These are phyloP conservation scores for Blomia tropicalis DNA, from an alignment of 2,888 invertebrate genomes.

Conservation along the genomic window DNA sequence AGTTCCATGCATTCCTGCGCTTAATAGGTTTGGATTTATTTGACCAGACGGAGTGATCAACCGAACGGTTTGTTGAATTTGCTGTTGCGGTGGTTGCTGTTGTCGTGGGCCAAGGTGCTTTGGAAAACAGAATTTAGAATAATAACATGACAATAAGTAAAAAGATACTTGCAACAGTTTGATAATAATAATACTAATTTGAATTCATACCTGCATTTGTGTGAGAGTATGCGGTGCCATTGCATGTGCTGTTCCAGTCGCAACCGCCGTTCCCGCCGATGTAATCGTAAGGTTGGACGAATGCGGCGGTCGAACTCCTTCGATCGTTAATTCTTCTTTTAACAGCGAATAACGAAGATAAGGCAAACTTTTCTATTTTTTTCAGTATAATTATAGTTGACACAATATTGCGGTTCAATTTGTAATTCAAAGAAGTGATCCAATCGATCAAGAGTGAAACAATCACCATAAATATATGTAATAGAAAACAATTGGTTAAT, in stretches of 20 bases:
- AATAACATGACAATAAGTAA: too few species aligned
- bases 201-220: slow-evolving; percentile 29
- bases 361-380: slow-evolving; percentile 78
- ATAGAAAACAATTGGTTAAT: background rate
- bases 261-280: background rate
- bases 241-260: background rate
- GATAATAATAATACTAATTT: too few species aligned
- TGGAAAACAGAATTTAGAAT: too few species aligned
- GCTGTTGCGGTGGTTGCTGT: too few species aligned
- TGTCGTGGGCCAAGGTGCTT: too few species aligned
- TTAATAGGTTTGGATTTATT: background rate
- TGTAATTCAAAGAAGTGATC: too few species aligned
- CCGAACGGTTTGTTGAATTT: background rate
- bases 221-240: slow-evolving; percentile 25
- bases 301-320: slow-evolving; percentile 81
- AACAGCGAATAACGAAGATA: slow-evolving; percentile 73
- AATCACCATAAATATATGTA: too few species aligned
- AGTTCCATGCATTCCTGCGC: background rate
- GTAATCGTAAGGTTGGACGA: slow-evolving; percentile 36
- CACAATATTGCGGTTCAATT: too few species aligned
- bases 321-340: slow-evolving; percentile 75
- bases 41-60: background rate
- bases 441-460: background rate
- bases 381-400: too few species aligned
- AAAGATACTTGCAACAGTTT: too few species aligned